Conservation (phyloP, 2,113 vertebrate species). For the Pogona vitticeps region DNA sequence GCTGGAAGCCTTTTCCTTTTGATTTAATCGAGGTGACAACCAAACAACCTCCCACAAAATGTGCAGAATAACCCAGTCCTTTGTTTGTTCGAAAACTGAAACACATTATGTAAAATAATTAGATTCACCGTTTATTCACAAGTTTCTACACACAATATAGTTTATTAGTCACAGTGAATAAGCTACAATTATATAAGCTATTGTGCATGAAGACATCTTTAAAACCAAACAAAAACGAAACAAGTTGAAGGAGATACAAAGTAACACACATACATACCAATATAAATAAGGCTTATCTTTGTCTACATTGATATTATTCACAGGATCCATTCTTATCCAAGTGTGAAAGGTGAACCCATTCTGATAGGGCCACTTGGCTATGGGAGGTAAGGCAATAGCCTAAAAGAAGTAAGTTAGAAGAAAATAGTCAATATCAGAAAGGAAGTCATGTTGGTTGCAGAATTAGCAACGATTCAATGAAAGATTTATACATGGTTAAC, state of each 20-base stretch:
- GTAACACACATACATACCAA: slow-evolving; percentile 84
- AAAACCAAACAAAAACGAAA: background rate
- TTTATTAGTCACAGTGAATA: background rate
- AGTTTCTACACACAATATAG: background rate
- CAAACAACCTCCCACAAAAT: slow-evolving; percentile 97
- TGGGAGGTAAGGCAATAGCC: slow-evolving; percentile 98
- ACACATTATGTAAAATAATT: slow-evolving; percentile 46
- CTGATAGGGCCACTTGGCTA: slow-evolving; percentile 98
- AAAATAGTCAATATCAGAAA: slow-evolving; percentile 22
- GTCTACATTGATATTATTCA: slow-evolving; percentile 98
- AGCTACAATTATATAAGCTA: background rate
- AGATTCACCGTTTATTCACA: background rate
- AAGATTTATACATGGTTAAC: background rate
- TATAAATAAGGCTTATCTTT: slow-evolving; percentile 99
- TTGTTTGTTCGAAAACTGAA: slow-evolving; percentile 96
- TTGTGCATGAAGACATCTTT: background rate
- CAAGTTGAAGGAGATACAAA: accelerated
- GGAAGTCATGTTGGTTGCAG: too few relatives aligned
- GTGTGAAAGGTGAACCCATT: slow-evolving; percentile 99
- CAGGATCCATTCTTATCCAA: slow-evolving; percentile 97
- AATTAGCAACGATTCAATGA: background rate
- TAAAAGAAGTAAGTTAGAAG: slow-evolving; percentile 59
- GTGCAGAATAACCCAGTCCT: slow-evolving; percentile 97
- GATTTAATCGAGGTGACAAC: slow-evolving; percentile 96
- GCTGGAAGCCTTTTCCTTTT: slow-evolving; percentile 98